Evolutionary conservation across 1,140 invertebrate species (phyloP).

Genomic region (Ganaspis sp.): DNA sequence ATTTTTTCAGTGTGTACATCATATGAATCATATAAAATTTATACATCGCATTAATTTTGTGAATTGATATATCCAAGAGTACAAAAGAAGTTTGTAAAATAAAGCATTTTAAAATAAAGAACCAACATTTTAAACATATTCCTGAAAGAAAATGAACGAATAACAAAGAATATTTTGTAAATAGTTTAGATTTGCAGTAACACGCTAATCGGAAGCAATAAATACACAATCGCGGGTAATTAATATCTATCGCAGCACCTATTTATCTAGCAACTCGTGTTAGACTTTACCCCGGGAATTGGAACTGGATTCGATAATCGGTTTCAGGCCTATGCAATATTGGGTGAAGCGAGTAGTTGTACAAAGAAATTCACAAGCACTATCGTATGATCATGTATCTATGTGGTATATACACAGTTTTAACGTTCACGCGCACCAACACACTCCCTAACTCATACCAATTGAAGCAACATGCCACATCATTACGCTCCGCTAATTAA

Average conservation of each 20-base stretch:
- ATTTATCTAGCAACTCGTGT: not conserved
- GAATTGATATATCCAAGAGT: no score
- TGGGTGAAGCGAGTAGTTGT: not conserved
- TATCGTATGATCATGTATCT: conserved; percentile 38
- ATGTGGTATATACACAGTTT: conserved; percentile 27
- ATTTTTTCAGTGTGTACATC: no score
- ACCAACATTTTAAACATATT: no score
- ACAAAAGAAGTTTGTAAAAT: no score
- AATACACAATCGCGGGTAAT: not conserved
- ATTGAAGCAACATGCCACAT: conserved; percentile 74
- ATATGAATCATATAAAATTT: no score
- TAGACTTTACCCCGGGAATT: not conserved
- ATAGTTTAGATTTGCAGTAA: not conserved
- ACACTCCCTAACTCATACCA: conserved; percentile 67
- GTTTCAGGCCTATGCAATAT: conserved; percentile 21
- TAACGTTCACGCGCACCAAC: conserved; percentile 46
- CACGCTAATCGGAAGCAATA: not conserved
- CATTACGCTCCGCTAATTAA: conserved; percentile 76
- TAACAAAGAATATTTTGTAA: no score
- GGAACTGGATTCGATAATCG: conserved; percentile 15
- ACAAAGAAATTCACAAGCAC: conserved; percentile 43
- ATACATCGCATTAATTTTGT: no score
- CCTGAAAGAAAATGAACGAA: no score
- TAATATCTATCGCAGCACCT: not conserved
- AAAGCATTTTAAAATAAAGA: no score